Base-by-base conservation (phyloP, 2,888 invertebrate genomes). In the Tribolium freemani region DNA sequence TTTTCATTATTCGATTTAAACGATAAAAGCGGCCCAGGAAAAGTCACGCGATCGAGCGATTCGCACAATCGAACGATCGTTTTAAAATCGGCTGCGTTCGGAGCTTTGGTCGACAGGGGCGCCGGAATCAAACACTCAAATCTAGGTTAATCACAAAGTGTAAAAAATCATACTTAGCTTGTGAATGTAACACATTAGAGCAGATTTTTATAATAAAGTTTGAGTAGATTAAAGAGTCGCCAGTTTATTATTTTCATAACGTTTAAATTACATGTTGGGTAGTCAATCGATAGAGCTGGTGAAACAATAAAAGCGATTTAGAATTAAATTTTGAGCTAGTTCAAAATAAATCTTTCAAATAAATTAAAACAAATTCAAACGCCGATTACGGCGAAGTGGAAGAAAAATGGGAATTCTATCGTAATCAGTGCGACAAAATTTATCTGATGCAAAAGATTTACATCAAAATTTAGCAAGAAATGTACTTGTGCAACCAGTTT, bases 11-110 rank as follows among this genome's bases (percentile, higher is more conserved):
- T 68, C 58, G 68, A 68, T 68, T 68, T 57, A 57, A 48, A 51
- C 68, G 68, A 68, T 68, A 68, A 68, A 68, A 57, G 58, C 44
- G 57, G 38, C 38, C 6, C 8, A 38, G 30, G 48, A 30, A 58
- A 57, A 46, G 68, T 68, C 69, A 69, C 69, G 69, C 69, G 45
- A 69, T 60, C 60, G 60, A 50, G 54, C 61, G 54, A 69, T 69
- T 61, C 69, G 69, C 69, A 69, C 69, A 69, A 68, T 68, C 68
- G 58, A 63, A 68, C 67, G 30, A 56, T 60, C 46, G 48, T 67
- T 67, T 64, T 64, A 53, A 64, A 64, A 53, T 64, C 53, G 64
- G 13, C 13, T 53, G 46, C 58, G 60, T 48, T 56, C 31, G 56
- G 31, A 9, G 56, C 11, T 56, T 56, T 31, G 38, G 31, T 31